These are phyloP conservation scores for Drosophila bifasciata DNA, from an alignment of 1,140 invertebrate genomes.

Conservation along the genomic window DNA sequence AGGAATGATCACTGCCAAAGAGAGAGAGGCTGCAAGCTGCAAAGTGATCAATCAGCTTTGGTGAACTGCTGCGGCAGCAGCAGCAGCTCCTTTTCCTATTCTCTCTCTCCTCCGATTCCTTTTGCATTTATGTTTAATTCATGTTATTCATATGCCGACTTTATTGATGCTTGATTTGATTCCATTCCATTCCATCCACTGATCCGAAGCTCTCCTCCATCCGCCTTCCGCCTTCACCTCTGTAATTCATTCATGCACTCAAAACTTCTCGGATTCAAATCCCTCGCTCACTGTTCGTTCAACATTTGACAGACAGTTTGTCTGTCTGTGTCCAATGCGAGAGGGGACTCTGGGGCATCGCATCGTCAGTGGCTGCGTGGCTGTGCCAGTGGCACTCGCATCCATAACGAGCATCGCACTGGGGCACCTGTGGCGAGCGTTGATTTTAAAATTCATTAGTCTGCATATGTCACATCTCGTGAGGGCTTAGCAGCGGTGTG, in stretches of 20 bases:
- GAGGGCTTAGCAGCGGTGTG: constrained; percentile 6
- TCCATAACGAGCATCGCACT: constrained; percentile 14
- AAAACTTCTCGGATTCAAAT: constrained; percentile 61
- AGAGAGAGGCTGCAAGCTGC: constrained; percentile 42
- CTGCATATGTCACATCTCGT: constrained; percentile 77
- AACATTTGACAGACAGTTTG: constrained; percentile 81
- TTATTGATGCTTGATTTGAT: constrained; percentile 83
- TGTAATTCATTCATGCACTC: constrained; percentile 82
- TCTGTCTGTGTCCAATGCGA: constrained; percentile 31
- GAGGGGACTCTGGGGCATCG: too few relatives aligned
- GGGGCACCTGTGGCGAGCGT: constrained; percentile 78
- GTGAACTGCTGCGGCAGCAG: constrained; percentile 10
- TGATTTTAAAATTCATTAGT: constrained; percentile 84
- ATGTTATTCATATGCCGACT: constrained; percentile 82
- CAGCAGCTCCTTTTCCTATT: background rate
- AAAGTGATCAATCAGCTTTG: constrained; percentile 76
- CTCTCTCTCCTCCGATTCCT: constrained; percentile 14
- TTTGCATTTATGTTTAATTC: constrained; percentile 83
- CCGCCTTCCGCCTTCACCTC: too few relatives aligned
- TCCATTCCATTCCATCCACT: constrained; percentile 31
- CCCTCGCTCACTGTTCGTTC: constrained; percentile 15
- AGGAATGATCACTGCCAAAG: constrained; percentile 25
- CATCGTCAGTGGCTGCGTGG: constrained; percentile 22
- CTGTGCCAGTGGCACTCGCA: constrained; percentile 19
- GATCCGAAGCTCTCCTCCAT: constrained; percentile 34